phyloP scores from a whole-genome alignment of 2,113 vertebrate species.

The Leptobrachium ailaonicum region DNA sequence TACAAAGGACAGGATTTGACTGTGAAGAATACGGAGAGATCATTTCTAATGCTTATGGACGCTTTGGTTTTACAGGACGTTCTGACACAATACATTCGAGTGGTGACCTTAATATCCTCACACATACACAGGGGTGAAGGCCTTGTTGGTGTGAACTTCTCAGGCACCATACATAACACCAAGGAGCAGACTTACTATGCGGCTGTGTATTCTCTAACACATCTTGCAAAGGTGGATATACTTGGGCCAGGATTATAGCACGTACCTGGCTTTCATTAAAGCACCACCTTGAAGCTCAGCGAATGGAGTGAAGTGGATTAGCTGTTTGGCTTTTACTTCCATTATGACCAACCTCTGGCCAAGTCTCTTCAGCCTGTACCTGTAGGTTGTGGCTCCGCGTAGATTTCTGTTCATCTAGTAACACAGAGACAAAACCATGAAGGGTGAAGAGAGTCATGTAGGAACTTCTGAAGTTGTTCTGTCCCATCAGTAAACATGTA shows the following conservation, averaged over 20 bases:
- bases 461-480: not conserved
- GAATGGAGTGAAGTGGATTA: slow-evolving; percentile 74
- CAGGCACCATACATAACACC: too few relatives aligned
- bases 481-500: slow-evolving; percentile 42
- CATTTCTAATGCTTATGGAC: too few relatives aligned
- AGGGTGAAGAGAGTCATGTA: not conserved
- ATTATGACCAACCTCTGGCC: slow-evolving; percentile 61
- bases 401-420: slow-evolving; percentile 69
- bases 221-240: too few relatives aligned
- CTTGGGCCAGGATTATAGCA: not conserved
- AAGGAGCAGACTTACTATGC: too few relatives aligned
- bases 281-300: slow-evolving; percentile 70
- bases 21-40: slow-evolving; percentile 50
- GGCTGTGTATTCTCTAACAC: too few relatives aligned
- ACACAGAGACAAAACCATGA: not conserved
- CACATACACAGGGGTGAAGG: too few relatives aligned
- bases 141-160: too few relatives aligned
- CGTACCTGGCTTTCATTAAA: slow-evolving; percentile 72
- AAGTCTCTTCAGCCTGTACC: slow-evolving; percentile 70
- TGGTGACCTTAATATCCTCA: too few relatives aligned
- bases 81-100: too few relatives aligned
- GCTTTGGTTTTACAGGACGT: too few relatives aligned
- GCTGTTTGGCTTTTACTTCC: slow-evolving; percentile 68
- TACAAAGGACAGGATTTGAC: slow-evolving; percentile 69
- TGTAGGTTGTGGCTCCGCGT: slow-evolving; percentile 68